Base-by-base conservation (phyloP, 2,113 vertebrate genomes). In the Campylomormyrus tamandua region DNA sequence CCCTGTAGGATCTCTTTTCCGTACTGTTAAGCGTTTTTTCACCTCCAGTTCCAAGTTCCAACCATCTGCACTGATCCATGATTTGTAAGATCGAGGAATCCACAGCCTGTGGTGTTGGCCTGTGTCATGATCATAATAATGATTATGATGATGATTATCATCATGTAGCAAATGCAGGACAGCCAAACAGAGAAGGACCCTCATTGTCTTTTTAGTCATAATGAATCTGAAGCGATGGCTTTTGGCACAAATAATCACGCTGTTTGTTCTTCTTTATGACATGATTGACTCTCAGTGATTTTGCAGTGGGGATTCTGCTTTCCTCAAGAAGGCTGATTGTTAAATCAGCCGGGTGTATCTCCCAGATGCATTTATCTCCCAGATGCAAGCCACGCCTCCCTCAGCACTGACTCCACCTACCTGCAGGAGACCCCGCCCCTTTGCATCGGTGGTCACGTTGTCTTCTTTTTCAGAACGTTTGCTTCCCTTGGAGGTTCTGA, bases 1-100 rank as follows among this genome's bases (percentile, higher is more conserved):
- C 87, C 90, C 90, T 11, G 46, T 70, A 2, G 70, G 42, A 24
- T 83, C 39, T 90, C 87, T 87, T 13, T 50, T 87, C 88, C 24
- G 3, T 87, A 49, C 74, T 56, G 24, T 56, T 90, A 87, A 87
- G 83, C 9, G 5, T 19, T 83, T 45, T 80, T 83, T 83, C 42
- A 42, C 74, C 35, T 42, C 35, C 70, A 21, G 74, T 7, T 80
- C 74, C 74, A 42, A 19, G n/a, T 80, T 80, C 35, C 17, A 39
- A 15, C 2, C 35, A 19, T 80, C 74, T 17, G 15, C 35, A 35
- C 11, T 3, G 74, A 80, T 80, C 17, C 35, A 19, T 42, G 70
- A 77, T 39, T 39, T 39, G 70, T 74, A 74, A 39, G 35, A 19
- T 77, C 35, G 4, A 80, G 74, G 74, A 80, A 80, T 8, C 17